Evolutionary conservation across 2,113 vertebrate species (phyloP).

Genomic region (Ochotona curzoniae): DNA sequence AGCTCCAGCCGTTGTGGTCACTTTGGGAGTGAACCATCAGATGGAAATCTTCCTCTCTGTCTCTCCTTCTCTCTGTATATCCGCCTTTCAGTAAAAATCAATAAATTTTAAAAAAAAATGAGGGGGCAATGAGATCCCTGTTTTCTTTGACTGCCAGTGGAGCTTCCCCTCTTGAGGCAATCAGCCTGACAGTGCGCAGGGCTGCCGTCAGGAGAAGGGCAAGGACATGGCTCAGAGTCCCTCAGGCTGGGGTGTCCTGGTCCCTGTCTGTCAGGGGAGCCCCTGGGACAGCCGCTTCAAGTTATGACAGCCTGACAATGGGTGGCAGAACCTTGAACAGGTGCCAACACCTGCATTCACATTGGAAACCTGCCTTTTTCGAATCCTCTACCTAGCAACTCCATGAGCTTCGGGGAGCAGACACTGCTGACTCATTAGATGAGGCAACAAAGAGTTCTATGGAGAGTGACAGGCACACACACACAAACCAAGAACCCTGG

Average conservation of each 20-base stretch:
- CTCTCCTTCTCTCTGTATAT: too few relatives aligned
- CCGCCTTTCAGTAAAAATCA: too few relatives aligned
- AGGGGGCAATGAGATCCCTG: background rate
- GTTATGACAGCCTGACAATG: background rate
- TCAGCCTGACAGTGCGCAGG: background rate
- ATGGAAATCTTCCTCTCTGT: too few relatives aligned
- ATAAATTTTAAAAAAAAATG: too few relatives aligned
- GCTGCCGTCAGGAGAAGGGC: background rate
- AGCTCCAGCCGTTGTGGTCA: too few relatives aligned
- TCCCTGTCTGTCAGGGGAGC: background rate
- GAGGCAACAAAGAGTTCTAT: background rate
- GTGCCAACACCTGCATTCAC: background rate
- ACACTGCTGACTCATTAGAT: background rate
- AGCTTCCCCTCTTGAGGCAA: background rate
- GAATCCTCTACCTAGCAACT: background rate
- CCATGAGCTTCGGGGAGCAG: background rate
- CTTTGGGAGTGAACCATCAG: too few relatives aligned
- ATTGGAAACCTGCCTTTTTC: slow-evolving; percentile 22
- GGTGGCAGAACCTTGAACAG: background rate
- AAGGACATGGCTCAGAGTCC: background rate
- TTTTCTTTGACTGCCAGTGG: background rate
- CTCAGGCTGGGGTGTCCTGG: background rate
- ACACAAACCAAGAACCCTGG: background rate
- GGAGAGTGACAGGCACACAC: background rate
- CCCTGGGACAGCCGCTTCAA: background rate